Evolutionary conservation across 30 jellyfish, hydroid and myxozoan species (phyloP).

Genomic region (Haliclystus octoradiatus): DNA sequence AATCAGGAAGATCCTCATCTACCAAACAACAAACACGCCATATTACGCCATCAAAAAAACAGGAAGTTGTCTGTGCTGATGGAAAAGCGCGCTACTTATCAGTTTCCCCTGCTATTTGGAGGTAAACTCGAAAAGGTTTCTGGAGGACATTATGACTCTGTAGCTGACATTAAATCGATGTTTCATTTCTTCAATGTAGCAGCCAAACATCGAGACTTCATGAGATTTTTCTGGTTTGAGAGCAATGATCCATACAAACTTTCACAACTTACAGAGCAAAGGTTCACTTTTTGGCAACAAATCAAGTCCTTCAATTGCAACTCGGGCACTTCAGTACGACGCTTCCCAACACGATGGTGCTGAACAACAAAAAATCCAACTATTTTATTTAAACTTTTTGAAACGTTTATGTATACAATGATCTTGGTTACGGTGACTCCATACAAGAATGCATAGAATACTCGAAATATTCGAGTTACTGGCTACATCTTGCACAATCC

Average conservation of each 20-base stretch:
- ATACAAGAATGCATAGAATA: no score
- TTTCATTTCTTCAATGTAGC: conserved; percentile 14
- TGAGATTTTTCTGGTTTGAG: conserved; percentile 29
- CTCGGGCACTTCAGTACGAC: conserved; percentile 5
- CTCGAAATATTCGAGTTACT: no score
- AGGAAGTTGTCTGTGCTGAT: neutral
- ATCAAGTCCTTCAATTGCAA: conserved; percentile 4
- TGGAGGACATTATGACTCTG: conserved; percentile 9
- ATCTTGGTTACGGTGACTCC: neutral
- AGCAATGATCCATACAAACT: conserved; percentile 8
- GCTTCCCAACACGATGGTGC: no score
- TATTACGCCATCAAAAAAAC: neutral
- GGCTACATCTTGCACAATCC: no score
- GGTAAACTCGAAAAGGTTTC: conserved; percentile 20
- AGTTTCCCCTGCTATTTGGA: conserved; percentile 7
- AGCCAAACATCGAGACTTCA: conserved; percentile 16
- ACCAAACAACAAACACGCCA: neutral
- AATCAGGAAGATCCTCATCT: neutral
- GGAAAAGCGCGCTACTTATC: conserved; percentile 14
- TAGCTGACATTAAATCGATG: conserved; percentile 29
- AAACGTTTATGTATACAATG: neutral
- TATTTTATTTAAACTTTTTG: no score
- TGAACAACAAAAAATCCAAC: neutral
- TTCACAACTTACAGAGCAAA: conserved; percentile 4
- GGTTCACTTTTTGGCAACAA: conserved; percentile 21